Percentiles rank a stretch among this genome's conserved stretches.
Evolutionary conservation across 2,797 vertebrate genomes (phyloP).

Genomic region (Micromesistius poutassou): DNA sequence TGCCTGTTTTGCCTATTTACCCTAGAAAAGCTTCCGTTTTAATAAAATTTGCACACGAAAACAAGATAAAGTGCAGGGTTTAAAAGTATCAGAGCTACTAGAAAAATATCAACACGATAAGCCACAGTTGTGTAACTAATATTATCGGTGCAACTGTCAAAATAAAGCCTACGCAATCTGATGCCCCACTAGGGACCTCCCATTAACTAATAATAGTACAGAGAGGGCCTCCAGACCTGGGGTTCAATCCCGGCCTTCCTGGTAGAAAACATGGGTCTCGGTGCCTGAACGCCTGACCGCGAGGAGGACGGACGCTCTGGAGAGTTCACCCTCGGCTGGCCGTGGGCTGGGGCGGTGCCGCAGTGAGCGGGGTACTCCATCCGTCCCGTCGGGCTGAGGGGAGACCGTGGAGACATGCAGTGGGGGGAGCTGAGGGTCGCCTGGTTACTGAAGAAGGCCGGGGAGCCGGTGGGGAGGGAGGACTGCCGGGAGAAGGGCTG

Average conservation of each 20-base stretch:
- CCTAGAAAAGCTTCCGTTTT: conserved; percentile 9
- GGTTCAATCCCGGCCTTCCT: conserved; percentile 87
- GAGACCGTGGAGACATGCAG: conserved; percentile 67
- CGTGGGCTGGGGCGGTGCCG: conserved; percentile 32
- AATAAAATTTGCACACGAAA: conserved; percentile 13
- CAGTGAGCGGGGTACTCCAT: conserved; percentile 43
- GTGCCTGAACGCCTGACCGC: conserved; percentile 77
- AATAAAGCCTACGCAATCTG: conserved; percentile 10
- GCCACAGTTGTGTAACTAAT: conserved; percentile 1
- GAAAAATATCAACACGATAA: background rate
- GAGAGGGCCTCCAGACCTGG: conserved; percentile 98
- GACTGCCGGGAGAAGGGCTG: conserved; percentile 69
- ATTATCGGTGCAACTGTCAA: background rate
- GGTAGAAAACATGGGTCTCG: conserved; percentile 91
- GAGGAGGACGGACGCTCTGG: conserved; percentile 79
- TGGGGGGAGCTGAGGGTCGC: conserved; percentile 47
- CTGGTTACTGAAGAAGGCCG: conserved; percentile 68
- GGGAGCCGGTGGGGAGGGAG: conserved; percentile 72
- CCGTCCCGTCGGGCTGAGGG: conserved; percentile 47
- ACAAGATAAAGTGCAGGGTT: conserved; percentile 22
- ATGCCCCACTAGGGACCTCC: conserved; percentile 22
- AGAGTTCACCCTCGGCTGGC: conserved; percentile 71
- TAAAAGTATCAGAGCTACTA: background rate
- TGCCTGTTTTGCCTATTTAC: conserved; percentile 8
- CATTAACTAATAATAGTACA: conserved; percentile 71